Conservation (phyloP, 2,113 vertebrate genomes). For the Bungarus multicinctus region DNA sequence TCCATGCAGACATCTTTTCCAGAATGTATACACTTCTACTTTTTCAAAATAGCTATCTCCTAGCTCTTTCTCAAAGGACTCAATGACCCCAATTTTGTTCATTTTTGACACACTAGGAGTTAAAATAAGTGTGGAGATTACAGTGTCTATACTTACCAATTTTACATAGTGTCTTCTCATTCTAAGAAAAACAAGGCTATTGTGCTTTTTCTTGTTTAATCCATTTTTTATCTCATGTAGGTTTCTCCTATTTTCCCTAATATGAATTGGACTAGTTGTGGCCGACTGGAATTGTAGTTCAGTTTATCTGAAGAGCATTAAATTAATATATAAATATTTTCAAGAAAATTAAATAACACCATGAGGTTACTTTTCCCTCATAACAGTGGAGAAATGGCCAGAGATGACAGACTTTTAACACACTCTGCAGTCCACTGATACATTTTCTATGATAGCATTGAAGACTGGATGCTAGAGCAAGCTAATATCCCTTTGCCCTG, state of each 20-base stretch:
- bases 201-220: neutral
- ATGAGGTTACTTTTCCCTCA: neutral
- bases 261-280: neutral
- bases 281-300: neutral
- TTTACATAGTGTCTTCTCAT: neutral
- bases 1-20: neutral
- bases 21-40: neutral
- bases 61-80: neutral
- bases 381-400: neutral
- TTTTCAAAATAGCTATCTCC: neutral
- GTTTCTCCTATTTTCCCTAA: neutral
- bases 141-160: neutral
- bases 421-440: neutral
- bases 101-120: neutral
- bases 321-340: neutral
- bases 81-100: neutral
- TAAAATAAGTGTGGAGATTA: neutral
- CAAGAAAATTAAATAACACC: neutral
- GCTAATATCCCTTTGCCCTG: neutral
- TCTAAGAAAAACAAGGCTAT: neutral
- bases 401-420: neutral
- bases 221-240: neutral
- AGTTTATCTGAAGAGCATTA: neutral
- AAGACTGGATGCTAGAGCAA: neutral
- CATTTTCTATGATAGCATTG: neutral